Evolutionary conservation across 2,113 vertebrate genomes (phyloP).

Genomic region (Lepus europaeus): DNA sequence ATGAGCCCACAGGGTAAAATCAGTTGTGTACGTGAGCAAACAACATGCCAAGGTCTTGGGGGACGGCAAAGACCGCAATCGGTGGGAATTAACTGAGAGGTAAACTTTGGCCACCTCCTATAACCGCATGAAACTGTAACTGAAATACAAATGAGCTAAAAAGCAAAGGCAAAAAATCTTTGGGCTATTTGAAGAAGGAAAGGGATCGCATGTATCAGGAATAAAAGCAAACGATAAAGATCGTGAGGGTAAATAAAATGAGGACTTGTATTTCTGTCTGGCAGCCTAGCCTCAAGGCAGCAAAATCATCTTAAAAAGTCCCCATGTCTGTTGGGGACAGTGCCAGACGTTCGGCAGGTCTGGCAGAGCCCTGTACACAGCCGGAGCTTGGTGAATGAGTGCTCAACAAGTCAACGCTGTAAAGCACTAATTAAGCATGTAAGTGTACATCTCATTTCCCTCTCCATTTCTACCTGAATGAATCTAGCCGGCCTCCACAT

Average conservation of each 20-base stretch:
- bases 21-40: neutral
- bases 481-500: neutral
- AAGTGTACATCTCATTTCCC: neutral
- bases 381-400: neutral
- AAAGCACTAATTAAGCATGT: neutral
- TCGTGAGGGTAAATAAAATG: neutral
- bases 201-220: neutral
- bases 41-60: neutral
- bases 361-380: neutral
- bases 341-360: neutral
- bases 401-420: neutral
- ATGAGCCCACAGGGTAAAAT: neutral
- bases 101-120: neutral
- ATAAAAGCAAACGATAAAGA: slow-evolving; percentile 23
- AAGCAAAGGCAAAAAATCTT: neutral
- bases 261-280: neutral
- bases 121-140: neutral
- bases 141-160: neutral
- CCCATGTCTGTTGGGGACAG: neutral
- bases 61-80: neutral
- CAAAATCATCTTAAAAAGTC: neutral
- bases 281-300: neutral
- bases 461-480: neutral
- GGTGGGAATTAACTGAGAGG: neutral
- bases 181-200: neutral